Conservation (phyloP, 1,140 invertebrate species). For the Zaprionus ghesquierei region DNA sequence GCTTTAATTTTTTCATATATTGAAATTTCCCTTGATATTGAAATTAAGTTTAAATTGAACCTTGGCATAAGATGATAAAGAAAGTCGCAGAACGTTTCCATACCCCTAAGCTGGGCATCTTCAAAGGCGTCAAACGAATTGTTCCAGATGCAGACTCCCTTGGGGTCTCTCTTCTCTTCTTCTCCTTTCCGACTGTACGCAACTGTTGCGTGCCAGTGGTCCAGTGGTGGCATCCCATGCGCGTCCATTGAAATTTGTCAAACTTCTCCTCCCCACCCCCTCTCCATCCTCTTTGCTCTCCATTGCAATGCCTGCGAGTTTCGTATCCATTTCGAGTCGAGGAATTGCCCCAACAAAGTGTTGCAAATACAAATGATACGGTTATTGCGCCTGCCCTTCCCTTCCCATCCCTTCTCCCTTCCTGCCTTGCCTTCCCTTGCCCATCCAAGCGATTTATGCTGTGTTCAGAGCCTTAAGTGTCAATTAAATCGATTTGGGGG, state of each 20-base stretch:
- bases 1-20: neutral
- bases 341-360: conserved; percentile 35
- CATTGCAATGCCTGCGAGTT: conserved; percentile 51
- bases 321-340: neutral
- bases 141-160: neutral
- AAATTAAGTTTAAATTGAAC: neutral
- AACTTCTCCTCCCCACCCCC: conserved; percentile 6
- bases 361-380: conserved; percentile 67
- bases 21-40: neutral
- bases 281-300: neutral
- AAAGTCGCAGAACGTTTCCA: neutral
- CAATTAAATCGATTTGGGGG: conserved; percentile 48
- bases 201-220: conserved; percentile 55
- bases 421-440: too few species aligned
- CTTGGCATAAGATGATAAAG: neutral
- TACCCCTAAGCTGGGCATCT: neutral
- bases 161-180: neutral
- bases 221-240: neutral
- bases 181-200: neutral
- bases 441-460: conserved; percentile 52
- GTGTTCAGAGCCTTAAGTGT: conserved; percentile 56
- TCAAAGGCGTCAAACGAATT: neutral
- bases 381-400: conserved; percentile 45
- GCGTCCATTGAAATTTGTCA: conserved; percentile 33
- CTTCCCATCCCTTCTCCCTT: neutral